Evolutionary conservation across 2,113 vertebrate genomes (phyloP), one percentile per base, ranked within the genome.

Genomic region (Nettapus auritus): DNA sequence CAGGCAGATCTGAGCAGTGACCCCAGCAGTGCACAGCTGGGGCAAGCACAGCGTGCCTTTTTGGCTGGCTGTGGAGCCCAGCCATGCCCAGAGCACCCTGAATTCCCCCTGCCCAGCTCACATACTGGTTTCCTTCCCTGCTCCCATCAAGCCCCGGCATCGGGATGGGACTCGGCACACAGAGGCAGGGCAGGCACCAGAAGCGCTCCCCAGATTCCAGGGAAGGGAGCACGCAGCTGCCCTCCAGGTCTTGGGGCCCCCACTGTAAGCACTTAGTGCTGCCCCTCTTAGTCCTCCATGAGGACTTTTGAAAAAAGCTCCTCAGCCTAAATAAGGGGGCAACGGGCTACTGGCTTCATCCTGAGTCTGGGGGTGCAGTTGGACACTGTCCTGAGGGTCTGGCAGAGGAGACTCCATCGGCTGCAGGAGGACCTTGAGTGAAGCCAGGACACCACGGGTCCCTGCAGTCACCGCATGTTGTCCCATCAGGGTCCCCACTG

Each of bases 381-480:
- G 2, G 66, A 44, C 53, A 23, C 19, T 12, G 16, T 16, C 57
- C 48, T 6, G 25, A 6, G 8, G 17, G 14, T 22, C 74, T 40
- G 40, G 7, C 10, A 70, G n/a, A 57, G 9, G 33, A 14, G 34
- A 40, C 8, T 70, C 59, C 76, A 57, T 21, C 73, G n/a, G 50
- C 38, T 36, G 31, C 3, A 12, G 26, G 10, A 40, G 13, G 25
- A 67, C 9, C 31, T 12, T 4, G 0, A 1, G 2, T 7, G 22
- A 62, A 77, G 33, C 26, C 34, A 80, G 55, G 55, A 17, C 7
- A 8, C 5, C 1, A 1, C 46, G 31, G 7, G 38, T 31, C 38
- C 44, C 19, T 14, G 5, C 1, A 1, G 53, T 17, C 66, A 34
- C 33, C 34, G 26, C 26, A 56, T 0, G 0, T 3, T 71, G 42